Conservation (phyloP, 2,797 vertebrate genomes). For the Girardinus metallicus region DNA sequence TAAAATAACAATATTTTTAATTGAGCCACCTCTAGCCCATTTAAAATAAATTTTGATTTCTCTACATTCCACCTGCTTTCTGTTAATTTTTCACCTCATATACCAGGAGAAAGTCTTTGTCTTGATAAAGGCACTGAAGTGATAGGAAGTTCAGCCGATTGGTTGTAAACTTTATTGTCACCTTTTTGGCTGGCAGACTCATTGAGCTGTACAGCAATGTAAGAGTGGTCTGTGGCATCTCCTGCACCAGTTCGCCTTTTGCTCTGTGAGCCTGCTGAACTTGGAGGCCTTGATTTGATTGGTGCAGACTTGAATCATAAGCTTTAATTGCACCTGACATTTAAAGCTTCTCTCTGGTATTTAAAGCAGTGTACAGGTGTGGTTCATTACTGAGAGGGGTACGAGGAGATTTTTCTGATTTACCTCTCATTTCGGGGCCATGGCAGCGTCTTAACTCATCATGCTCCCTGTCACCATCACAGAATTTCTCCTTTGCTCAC, state of each 20-base stretch:
- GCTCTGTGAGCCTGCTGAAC: conserved; percentile 73
- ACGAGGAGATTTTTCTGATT: conserved; percentile 72
- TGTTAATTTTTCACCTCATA: conserved; percentile 58
- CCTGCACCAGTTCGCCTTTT: conserved; percentile 64
- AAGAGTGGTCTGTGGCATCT: conserved; percentile 60
- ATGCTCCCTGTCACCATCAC: conserved; percentile 60
- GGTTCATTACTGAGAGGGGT: conserved; percentile 82
- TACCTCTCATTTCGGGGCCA: conserved; percentile 60
- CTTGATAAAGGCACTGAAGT: conserved; percentile 51
- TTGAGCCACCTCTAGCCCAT: too few species aligned
- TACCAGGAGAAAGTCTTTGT: conserved; percentile 59
- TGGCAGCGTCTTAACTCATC: conserved; percentile 74
- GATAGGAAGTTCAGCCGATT: conserved; percentile 68
- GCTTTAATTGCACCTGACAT: conserved; percentile 89
- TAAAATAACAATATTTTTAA: not conserved
- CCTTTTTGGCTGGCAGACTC: conserved; percentile 67
- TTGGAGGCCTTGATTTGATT: conserved; percentile 83
- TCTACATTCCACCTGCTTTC: conserved; percentile 13
- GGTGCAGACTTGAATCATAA: conserved; percentile 84
- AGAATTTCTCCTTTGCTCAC: conserved; percentile 48
- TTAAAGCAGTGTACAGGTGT: conserved; percentile 88
- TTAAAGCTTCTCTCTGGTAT: conserved; percentile 86
- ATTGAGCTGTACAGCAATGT: conserved; percentile 56
- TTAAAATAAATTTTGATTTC: conserved; percentile 43
- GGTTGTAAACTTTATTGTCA: conserved; percentile 76